Evolutionary conservation across 2,113 vertebrate species (phyloP).

Genomic region (Psilopogon haemacephalus): DNA sequence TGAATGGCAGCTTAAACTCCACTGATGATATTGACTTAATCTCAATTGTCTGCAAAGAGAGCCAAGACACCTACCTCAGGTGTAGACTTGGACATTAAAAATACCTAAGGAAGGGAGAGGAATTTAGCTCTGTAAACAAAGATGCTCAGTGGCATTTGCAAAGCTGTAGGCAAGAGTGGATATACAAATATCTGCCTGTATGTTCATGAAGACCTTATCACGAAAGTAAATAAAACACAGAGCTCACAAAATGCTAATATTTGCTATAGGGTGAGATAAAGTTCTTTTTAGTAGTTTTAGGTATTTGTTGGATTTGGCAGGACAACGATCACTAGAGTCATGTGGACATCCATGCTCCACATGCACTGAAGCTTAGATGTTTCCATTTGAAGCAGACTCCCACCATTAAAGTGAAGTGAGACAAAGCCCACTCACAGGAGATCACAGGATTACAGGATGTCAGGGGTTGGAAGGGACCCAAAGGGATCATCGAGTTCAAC

Average conservation of each 20-base stretch:
- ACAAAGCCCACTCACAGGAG: neutral
- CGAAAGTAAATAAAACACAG: neutral
- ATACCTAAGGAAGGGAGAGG: neutral
- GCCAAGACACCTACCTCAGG: neutral
- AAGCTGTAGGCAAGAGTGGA: neutral
- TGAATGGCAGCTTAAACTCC: neutral
- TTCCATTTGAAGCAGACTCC: neutral
- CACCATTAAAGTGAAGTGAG: neutral
- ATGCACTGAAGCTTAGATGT: neutral
- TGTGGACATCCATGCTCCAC: rapidly evolving
- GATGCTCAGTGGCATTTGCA: neutral
- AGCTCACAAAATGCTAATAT: neutral
- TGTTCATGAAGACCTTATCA: neutral
- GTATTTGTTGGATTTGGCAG: neutral
- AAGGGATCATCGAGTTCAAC: too few species aligned
- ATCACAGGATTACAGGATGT: too few species aligned
- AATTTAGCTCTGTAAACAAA: neutral
- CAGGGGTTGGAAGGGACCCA: too few species aligned
- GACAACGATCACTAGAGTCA: neutral
- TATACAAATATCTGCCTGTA: rapidly evolving
- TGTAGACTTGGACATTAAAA: neutral
- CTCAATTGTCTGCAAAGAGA: neutral
- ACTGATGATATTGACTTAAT: neutral
- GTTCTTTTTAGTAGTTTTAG: neutral
- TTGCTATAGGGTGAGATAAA: neutral